Evolutionary conservation across 2,113 vertebrate species (phyloP).

Genomic region (Corythaixoides concolor): DNA sequence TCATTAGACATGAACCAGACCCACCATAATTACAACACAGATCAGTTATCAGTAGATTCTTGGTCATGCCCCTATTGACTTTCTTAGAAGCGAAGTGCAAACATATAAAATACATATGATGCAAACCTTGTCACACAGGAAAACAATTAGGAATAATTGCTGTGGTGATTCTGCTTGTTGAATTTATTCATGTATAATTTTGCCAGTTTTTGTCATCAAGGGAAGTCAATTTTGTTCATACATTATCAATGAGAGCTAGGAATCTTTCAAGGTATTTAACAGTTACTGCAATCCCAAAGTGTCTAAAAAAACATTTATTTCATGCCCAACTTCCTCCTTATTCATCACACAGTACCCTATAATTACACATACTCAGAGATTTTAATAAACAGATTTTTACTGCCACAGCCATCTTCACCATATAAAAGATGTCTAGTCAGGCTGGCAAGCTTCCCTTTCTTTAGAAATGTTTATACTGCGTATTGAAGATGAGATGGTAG

Average conservation of each 20-base stretch:
- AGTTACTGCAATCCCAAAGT: not conserved
- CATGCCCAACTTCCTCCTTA: not conserved
- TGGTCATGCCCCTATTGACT: not conserved
- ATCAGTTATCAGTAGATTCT: constrained; percentile 27
- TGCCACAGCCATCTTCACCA: not conserved
- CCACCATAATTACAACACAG: not conserved
- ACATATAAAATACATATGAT: not conserved
- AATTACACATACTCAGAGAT: not conserved
- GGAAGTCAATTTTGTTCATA: not conserved
- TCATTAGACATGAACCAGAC: constrained; percentile 39
- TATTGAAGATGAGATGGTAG: not conserved
- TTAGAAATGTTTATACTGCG: not conserved
- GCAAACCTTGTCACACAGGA: not conserved
- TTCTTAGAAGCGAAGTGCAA: not conserved
- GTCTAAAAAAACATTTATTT: not conserved
- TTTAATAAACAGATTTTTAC: constrained; percentile 39
- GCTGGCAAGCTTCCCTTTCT: not conserved
- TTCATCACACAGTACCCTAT: not conserved
- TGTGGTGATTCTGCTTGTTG: not conserved
- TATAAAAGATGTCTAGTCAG: not conserved
- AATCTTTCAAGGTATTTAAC: not conserved
- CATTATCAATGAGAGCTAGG: not conserved
- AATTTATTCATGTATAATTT: not conserved
- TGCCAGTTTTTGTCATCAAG: not conserved
- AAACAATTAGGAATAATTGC: not conserved